These are phyloP conservation scores for Ceuthmochares aereus DNA, from an alignment of 2,113 vertebrate species.

Conservation along the genomic window DNA sequence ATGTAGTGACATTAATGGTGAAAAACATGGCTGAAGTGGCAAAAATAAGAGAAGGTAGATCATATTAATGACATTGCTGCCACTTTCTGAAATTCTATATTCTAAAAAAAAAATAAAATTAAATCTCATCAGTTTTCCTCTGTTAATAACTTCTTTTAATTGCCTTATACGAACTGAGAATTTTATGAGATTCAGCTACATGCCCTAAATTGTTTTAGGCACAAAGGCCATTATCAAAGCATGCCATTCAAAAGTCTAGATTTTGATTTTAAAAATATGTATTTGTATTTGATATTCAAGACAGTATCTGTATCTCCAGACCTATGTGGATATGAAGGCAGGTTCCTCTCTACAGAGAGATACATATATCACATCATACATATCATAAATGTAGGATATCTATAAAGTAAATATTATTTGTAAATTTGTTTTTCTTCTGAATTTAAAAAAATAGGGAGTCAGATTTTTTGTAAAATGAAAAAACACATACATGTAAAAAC, in stretches of 20 bases:
- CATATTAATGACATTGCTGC: neutral
- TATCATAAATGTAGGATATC: accelerated
- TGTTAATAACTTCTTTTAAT: neutral
- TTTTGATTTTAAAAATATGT: neutral
- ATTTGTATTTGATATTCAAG: neutral
- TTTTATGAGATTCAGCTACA: neutral
- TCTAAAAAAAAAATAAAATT: neutral
- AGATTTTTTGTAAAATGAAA: neutral
- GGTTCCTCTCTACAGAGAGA: too few relatives aligned
- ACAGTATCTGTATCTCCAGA: neutral
- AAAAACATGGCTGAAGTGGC: neutral
- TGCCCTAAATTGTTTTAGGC: neutral
- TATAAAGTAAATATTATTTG: neutral
- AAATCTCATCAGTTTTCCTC: neutral
- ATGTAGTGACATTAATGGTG: neutral
- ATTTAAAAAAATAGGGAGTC: neutral
- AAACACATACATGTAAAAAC: neutral
- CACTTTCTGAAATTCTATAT: neutral
- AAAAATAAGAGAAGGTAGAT: neutral
- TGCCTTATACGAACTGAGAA: neutral
- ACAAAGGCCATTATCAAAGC: neutral
- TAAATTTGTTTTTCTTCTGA: neutral
- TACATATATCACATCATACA: neutral
- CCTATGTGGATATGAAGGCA: neutral
- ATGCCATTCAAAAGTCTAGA: neutral